Conservation (phyloP, 2,888 invertebrate species). For the Sclerodermus sp. region DNA sequence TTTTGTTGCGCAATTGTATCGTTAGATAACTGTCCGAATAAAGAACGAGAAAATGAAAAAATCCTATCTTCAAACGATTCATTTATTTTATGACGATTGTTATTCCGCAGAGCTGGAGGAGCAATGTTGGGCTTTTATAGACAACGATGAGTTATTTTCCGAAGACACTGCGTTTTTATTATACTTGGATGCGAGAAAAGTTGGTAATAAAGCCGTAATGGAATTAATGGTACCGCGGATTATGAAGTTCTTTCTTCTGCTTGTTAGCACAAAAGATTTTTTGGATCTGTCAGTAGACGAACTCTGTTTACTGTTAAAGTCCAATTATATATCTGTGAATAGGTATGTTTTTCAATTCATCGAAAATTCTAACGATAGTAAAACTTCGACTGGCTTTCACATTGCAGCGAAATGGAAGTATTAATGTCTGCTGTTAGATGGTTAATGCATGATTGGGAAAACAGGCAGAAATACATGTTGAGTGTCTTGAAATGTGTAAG, state of each 20-base stretch:
- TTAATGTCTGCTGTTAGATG: conserved; percentile 81
- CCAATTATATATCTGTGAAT: conserved; percentile 75
- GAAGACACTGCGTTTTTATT: conserved; percentile 77
- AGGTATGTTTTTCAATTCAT: conserved; percentile 58
- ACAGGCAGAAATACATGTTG: conserved; percentile 62
- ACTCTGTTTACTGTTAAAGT: conserved; percentile 68
- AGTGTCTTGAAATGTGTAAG: conserved; percentile 73
- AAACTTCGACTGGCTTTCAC: too few species aligned
- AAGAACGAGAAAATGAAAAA: too few species aligned
- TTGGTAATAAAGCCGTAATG: conserved; percentile 65
- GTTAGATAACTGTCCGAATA: too few species aligned
- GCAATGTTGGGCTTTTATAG: conserved; percentile 78
- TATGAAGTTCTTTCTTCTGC: conserved; percentile 73
- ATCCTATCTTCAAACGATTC: too few species aligned
- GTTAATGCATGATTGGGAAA: conserved; percentile 73
- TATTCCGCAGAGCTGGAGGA: conserved; percentile 67
- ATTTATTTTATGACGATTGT: not conserved
- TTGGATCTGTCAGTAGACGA: conserved; percentile 69
- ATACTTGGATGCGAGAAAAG: conserved; percentile 65
- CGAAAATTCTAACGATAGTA: too few species aligned
- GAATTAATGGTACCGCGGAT: conserved; percentile 75
- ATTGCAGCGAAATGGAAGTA: conserved; percentile 71
- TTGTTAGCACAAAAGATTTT: conserved; percentile 77
- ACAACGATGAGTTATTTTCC: conserved; percentile 68
- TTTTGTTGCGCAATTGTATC: too few species aligned